A percentile compares a stretch with the other conserved stretches of the same genome.
These are phyloP conservation scores for Spilosoma lubricipeda DNA, from an alignment of 2,888 invertebrate species.

Conservation along the genomic window DNA sequence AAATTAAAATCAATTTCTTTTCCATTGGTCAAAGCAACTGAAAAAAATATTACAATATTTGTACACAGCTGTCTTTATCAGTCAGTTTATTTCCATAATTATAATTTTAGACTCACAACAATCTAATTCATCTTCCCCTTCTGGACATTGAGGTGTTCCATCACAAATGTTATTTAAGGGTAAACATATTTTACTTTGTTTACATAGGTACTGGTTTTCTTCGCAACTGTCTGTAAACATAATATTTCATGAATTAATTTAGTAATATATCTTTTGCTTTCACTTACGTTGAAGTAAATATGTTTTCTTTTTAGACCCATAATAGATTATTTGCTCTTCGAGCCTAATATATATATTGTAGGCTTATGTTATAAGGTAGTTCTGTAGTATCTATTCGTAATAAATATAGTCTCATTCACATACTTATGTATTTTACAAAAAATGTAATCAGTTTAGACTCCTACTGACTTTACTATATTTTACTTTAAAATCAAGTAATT, in stretches of 20 bases:
- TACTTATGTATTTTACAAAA: not conserved
- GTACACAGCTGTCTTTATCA: not conserved
- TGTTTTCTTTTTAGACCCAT: no score
- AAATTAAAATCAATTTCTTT: conserved; percentile 85
- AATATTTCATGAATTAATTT: not conserved
- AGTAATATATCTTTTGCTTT: not conserved
- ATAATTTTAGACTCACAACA: conserved; percentile 88
- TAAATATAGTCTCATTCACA: not conserved
- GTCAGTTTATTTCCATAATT: not conserved
- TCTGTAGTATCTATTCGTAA: no score
- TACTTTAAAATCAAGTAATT: not conserved
- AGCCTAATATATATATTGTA: no score
- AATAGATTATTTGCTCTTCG: no score
- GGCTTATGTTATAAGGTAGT: no score
- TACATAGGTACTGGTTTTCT: conserved; percentile 87
- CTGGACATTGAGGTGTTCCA: conserved; percentile 87
- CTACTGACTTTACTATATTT: not conserved
- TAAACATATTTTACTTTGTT: conserved; percentile 88
- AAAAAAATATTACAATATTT: conserved; percentile 38
- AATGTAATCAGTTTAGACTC: not conserved
- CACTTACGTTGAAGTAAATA: no score
- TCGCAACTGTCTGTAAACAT: conserved; percentile 85
- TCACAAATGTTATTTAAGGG: conserved; percentile 88
- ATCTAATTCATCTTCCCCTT: conserved; percentile 92
- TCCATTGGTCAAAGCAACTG: conserved; percentile 90